Percentiles rank a stretch among this genome's conserved stretches.
Conservation (phyloP, 1,140 invertebrate species). For the Ectropis grisescens region DNA sequence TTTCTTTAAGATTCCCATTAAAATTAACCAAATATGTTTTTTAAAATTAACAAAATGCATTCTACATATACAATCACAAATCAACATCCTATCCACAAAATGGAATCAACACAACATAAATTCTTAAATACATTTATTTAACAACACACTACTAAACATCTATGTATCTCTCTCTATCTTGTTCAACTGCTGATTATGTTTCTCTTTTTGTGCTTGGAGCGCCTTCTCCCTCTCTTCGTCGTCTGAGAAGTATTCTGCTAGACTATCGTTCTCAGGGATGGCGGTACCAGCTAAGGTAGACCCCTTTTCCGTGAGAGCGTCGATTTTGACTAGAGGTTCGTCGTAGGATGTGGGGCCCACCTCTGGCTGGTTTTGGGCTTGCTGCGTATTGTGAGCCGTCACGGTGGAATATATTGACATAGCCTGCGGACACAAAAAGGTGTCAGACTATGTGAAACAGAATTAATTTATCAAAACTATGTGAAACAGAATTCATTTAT, state of each 20-base stretch:
- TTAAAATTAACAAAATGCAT: no score
- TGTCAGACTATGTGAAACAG: constrained; percentile 4
- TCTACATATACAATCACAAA: no score
- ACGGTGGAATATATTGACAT: constrained; percentile 80
- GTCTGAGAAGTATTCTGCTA: constrained; percentile 62
- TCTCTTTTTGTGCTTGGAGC: constrained; percentile 36
- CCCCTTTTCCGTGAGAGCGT: constrained; percentile 35
- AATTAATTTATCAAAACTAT: constrained; percentile 5
- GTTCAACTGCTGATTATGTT: constrained; percentile 33
- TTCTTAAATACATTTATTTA: constrained; percentile 24
- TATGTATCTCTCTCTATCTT: constrained; percentile 46
- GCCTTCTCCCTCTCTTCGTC: constrained; percentile 61
- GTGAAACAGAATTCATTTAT: no score
- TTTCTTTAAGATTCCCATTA: no score
- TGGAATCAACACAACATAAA: no score
- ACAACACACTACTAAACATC: constrained; percentile 30
- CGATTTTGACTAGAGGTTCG: constrained; percentile 44
- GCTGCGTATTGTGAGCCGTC: constrained; percentile 45
- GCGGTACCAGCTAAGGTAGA: constrained; percentile 34
- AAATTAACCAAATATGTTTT: no score
- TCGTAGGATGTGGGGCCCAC: constrained; percentile 28
- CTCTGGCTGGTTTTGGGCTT: constrained; percentile 17
- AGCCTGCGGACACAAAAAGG: constrained; percentile 65
- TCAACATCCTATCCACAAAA: no score
- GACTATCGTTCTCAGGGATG: constrained; percentile 33